Evolutionary conservation across 1,140 invertebrate genomes (phyloP).

Genomic region (Drosophila subobscura): DNA sequence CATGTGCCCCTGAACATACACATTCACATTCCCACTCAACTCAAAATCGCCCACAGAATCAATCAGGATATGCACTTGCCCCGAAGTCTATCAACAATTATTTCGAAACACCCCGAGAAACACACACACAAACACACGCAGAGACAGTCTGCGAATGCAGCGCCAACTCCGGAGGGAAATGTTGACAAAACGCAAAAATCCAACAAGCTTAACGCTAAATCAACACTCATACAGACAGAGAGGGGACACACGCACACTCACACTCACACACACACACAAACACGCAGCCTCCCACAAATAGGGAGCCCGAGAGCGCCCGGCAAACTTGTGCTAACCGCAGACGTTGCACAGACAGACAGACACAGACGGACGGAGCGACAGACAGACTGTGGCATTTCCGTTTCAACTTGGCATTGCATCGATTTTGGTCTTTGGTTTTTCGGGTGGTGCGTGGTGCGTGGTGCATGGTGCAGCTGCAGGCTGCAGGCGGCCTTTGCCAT

Average conservation of each 20-base stretch:
- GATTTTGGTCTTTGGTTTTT: conserved; percentile 75
- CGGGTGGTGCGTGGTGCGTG: conserved; percentile 14
- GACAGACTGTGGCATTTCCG: conserved; percentile 59
- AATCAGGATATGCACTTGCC: conserved; percentile 47
- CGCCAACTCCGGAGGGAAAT: conserved; percentile 63
- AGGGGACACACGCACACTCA: conserved; percentile 1
- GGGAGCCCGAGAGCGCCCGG: conserved; percentile 18
- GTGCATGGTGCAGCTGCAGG: conserved; percentile 8
- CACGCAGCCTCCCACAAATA: conserved; percentile 11
- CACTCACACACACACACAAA: conserved; percentile 29
- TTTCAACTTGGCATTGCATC: conserved; percentile 72
- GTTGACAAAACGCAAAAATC: conserved; percentile 78
- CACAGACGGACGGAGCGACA: conserved; percentile 25
- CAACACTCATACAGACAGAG: conserved; percentile 46
- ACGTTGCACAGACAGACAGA: conserved; percentile 67
- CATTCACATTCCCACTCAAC: conserved; percentile 1
- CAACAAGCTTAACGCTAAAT: conserved; percentile 79
- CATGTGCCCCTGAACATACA: background rate
- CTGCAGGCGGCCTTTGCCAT: conserved; percentile 36
- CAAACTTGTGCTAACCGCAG: conserved; percentile 74
- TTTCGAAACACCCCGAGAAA: conserved; percentile 51
- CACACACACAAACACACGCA: conserved; percentile 15
- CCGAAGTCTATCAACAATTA: conserved; percentile 58
- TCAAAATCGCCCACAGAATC: conserved; percentile 15
- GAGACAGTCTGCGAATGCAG: conserved; percentile 55